Evolutionary conservation across 2,113 vertebrate genomes (phyloP), one percentile per base, ranked within the genome.

Genomic region (Vicugna pacos): DNA sequence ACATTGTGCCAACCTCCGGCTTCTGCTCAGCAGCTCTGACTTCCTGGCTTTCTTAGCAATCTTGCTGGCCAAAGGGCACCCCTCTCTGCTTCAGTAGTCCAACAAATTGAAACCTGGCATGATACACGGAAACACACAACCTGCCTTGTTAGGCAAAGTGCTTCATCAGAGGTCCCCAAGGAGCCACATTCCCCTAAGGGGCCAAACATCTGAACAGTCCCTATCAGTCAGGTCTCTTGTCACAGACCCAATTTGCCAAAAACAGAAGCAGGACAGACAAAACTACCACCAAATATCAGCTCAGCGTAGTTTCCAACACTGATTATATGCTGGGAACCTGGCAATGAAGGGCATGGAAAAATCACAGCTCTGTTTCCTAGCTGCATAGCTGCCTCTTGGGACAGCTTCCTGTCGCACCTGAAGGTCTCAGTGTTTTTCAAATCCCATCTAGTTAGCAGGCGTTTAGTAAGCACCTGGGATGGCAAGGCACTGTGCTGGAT

Each of bases 161-260:
- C 95, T 82, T 88, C 69, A 82, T 75, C 30, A 14, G 30, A 76
- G 70, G 42, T 96, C 73, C 54, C 85, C 28, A 38, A 84, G 50
- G 50, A 89, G 32, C 67, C 91, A 73, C 38, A 24, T 64, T 92
- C 50, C 72, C 77, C 14, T 50, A 58, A 84, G 76, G 81, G 32
- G 35, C 64, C 73, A 89, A 50, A 56, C 28, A 58, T 83, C 54
- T 92, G n/a, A 94, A 96, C 90, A 48, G 79, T 91, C 67, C 70
- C 69, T 60, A 88, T 52, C 67, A 62, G 22, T 70, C 46, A 38
- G 65, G 69, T 86, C 70, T 84, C 84, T 76, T 76, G 72, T 54
- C 89, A 79, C 70, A 91, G 91, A 95, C n/a, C 54, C 48, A 69
- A 85, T 95, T 42, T 91, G n/a, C 89, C 64, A 50, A 75, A 89